Evolutionary conservation across 2,113 vertebrate species (phyloP), one percentile per base, ranked within the genome.

Genomic region (Puntigrus tetrazona): DNA sequence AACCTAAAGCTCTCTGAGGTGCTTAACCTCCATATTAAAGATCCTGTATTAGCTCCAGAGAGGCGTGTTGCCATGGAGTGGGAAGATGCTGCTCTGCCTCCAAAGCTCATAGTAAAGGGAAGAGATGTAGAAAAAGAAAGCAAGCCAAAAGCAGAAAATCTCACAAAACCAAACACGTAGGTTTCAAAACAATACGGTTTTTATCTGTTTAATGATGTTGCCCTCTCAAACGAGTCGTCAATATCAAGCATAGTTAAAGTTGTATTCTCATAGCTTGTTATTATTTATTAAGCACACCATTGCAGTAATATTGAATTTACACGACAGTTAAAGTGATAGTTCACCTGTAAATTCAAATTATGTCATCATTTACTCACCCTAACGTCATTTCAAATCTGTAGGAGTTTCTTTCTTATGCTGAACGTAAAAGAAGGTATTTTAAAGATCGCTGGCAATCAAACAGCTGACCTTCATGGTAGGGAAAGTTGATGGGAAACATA

Each of bases 61-160:
- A 94, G 91, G 91, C 88, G 88, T 89, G 93, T 94, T 94, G 92
- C 92, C 90, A 94, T 91, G 92, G 92, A 92, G 92, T 91, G 90
- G 92, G 92, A 93, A 89, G 92, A 92, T 91, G 76, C 55, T 27
- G 78, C 88, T 88, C 65, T 78, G 87, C 82, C 84, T 84, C 88
- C 59, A 87, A 92, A 84, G 80, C 84, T 87, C 86, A 87, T 88
- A 79, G 88, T 81, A 86, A 87, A 87, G 61, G 61, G 25, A 81
- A 61, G 77, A 63, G 55, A 36, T 69, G 34, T 5, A 36, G 47
- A 43, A 18, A 61, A 25, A 84, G 65, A 84, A 20, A 55, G 22
- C 11, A 84, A 27, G 72, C 27, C 65, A 77, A 73, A 59, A 65
- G 78, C 61, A n/a, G 67, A 57, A 74, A 41, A 86, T 84, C 79